These are phyloP conservation scores for Tinea semifulvella DNA, from an alignment of 2,888 invertebrate species.

Conservation along the genomic window DNA sequence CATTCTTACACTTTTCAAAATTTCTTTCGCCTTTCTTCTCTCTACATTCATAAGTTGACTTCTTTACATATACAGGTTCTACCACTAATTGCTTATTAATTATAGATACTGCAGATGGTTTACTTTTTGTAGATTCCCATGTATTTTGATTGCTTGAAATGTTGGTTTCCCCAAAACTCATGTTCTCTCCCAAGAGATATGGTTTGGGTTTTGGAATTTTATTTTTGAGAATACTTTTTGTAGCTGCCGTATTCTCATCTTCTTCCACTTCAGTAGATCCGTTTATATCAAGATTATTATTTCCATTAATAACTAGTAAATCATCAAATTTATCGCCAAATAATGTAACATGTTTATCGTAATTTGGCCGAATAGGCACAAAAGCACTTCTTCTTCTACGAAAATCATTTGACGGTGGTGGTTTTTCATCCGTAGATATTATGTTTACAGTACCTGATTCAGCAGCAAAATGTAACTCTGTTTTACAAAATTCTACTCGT, in stretches of 20 bases:
- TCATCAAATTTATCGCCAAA: constrained; percentile 63
- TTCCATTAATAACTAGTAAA: constrained; percentile 25
- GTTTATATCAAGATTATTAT: constrained; percentile 24
- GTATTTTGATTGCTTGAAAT: background rate
- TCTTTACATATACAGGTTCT: constrained; percentile 8
- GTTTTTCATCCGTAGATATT: constrained; percentile 88
- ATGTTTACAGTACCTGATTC: constrained; percentile 88
- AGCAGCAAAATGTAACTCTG: constrained; percentile 87
- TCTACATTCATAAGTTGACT: constrained; percentile 7
- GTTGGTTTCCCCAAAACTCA: constrained; percentile 44
- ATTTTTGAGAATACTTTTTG: constrained; percentile 78
- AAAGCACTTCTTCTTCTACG: constrained; percentile 71
- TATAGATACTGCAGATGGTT: constrained; percentile 40
- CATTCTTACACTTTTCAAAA: background rate
- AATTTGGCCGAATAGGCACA: constrained; percentile 47
- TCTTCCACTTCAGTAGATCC: constrained; percentile 38
- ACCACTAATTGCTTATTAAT: constrained; percentile 42
- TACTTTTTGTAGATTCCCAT: constrained; percentile 23
- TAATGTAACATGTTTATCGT: constrained; percentile 68
- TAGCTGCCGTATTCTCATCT: constrained; percentile 61
- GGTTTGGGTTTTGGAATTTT: constrained; percentile 78
- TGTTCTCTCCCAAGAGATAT: constrained; percentile 76
- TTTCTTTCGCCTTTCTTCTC: background rate
- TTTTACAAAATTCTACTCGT: constrained; percentile 87
- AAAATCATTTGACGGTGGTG: constrained; percentile 84